phyloP scores from a whole-genome alignment of 2,797 vertebrate species.

The Spheniscus humboldti region DNA sequence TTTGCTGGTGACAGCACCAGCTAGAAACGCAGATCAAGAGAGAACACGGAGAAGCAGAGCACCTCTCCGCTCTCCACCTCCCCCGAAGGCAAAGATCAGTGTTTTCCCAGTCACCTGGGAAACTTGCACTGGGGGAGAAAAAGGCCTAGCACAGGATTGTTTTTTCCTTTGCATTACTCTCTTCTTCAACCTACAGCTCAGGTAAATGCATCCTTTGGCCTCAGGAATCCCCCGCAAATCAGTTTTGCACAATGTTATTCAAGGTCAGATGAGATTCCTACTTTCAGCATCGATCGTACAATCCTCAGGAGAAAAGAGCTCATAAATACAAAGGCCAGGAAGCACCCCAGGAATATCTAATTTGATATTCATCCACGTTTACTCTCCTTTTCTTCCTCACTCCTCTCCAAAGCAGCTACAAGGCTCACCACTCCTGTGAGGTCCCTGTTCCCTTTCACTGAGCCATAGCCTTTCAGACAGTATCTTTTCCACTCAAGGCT shows the following conservation, averaged over 20 bases:
- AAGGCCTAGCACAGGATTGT: background rate
- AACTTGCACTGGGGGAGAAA: background rate
- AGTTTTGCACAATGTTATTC: too few species aligned
- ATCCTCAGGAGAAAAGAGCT: background rate
- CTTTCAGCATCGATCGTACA: background rate
- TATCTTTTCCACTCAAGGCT: background rate
- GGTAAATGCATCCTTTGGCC: background rate
- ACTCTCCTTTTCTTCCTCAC: background rate
- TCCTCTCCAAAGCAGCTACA: background rate
- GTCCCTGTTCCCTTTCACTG: background rate
- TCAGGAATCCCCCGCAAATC: background rate
- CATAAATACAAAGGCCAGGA: background rate
- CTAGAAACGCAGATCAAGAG: conserved; percentile 3
- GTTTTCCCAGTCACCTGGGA: background rate
- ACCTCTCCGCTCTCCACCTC: background rate
- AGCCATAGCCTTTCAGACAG: background rate
- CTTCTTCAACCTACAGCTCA: background rate
- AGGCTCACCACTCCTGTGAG: background rate
- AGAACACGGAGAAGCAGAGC: background rate
- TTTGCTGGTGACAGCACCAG: background rate
- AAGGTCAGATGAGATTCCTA: background rate
- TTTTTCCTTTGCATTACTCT: background rate
- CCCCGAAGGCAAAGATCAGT: background rate
- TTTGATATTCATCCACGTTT: background rate
- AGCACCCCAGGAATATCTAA: background rate